Evolutionary conservation across 2,113 vertebrate genomes (phyloP), one percentile per base, ranked within the genome.

Genomic region (Arothron firmamentum): DNA sequence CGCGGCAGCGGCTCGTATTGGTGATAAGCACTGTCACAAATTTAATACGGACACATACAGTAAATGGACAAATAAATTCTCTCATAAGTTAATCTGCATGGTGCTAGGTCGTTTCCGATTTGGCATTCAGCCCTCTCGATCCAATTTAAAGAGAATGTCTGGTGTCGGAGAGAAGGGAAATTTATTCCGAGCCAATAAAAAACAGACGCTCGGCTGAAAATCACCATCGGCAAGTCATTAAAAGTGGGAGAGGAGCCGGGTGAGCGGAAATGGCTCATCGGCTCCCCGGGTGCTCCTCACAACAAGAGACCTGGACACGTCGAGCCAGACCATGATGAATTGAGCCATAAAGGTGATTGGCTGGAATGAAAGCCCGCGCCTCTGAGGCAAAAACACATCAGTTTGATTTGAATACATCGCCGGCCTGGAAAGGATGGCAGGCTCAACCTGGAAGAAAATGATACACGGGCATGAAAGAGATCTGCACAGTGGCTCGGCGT

Each of bases 171-270:
- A 71, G 65, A 68, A 55, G 67, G 61, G 68, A 57, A 82, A 86
- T 88, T 81, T 82, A 86, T 83, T 85, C 70, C 5, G 20, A 76
- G 74, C 78, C 74, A 79, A 82, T 80, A 78, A 79, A 86, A 77
- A 75, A 80, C 63, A 78, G 77, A 48, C 67, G 64, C 75, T 83
- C 49, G 77, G 81, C 45, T 57, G 57, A 75, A 77, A 82, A 86
- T 72, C 80, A 85, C 84, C 83, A 67, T 74, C 53, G 75, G 82
- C 83, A 78, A 85, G 75, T 86, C 85, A 86, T 88, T 86, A 87
- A 85, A 88, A 85, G 81, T 70, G 75, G 68, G 74, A 84, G 77
- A 84, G 72, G 74, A 77, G 74, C 68, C 34, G 41, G 66, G 16
- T 67, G 70, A 65, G 77, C 79, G 66, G 79, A 85, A 82, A 84